Evolutionary conservation across 2,797 vertebrate genomes (phyloP).

Genomic region (Falco peregrinus): DNA sequence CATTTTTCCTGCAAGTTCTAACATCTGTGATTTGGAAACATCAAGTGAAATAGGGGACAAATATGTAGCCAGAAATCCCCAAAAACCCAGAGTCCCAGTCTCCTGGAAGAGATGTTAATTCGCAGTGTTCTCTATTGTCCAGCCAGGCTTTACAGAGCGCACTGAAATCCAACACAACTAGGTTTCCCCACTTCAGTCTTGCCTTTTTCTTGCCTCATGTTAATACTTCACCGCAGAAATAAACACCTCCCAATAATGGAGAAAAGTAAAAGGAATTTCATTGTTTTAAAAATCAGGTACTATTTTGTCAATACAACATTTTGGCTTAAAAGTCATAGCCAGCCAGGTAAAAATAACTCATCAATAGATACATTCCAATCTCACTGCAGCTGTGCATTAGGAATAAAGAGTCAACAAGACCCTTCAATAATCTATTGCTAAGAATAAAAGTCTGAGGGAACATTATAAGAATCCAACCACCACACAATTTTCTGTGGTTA

Average conservation of each 20-base stretch:
- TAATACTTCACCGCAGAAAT: background rate
- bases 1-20: background rate
- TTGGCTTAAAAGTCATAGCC: background rate
- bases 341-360: background rate
- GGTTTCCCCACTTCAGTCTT: background rate
- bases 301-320: background rate
- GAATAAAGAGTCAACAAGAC: background rate
- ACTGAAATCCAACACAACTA: background rate
- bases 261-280: background rate
- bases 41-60: background rate
- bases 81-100: rapidly evolving
- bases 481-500: background rate
- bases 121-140: background rate
- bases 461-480: background rate
- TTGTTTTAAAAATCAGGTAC: background rate
- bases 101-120: background rate
- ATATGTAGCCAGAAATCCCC: background rate
- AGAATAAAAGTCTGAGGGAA: background rate
- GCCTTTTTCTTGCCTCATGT: background rate
- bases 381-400: background rate
- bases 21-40: background rate
- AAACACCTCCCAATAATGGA: background rate
- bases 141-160: background rate
- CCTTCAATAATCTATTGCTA: background rate
- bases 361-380: background rate